Percentiles rank a stretch among this genome's conserved stretches.
Evolutionary conservation across 2,888 invertebrate genomes (phyloP).

Genomic region (Nomada hirtipes): DNA sequence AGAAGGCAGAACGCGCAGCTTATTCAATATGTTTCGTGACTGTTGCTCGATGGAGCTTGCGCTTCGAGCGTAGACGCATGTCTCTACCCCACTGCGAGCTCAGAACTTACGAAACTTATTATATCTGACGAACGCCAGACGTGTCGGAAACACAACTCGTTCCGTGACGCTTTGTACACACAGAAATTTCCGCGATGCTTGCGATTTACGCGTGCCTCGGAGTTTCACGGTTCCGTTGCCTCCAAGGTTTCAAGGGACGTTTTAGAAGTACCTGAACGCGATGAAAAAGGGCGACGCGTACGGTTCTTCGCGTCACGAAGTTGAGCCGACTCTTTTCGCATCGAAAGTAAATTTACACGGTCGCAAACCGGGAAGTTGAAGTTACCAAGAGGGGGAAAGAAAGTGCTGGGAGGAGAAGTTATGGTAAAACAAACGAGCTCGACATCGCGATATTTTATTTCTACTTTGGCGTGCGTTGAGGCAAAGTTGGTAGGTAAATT

Average conservation of each 20-base stretch:
- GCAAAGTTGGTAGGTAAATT: slow-evolving; percentile 67
- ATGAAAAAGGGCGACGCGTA: neutral
- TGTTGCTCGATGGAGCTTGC: slow-evolving; percentile 7
- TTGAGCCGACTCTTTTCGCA: slow-evolving; percentile 10
- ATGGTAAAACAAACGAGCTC: slow-evolving; percentile 56
- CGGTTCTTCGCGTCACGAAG: too few relatives aligned
- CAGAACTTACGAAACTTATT: slow-evolving; percentile 43
- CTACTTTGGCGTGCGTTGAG: slow-evolving; percentile 51
- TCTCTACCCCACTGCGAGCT: slow-evolving; percentile 7
- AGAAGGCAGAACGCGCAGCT: slow-evolving; percentile 1
- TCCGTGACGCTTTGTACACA: neutral
- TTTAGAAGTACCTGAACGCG: neutral
- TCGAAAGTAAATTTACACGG: slow-evolving; percentile 44
- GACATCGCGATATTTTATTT: slow-evolving; percentile 60
- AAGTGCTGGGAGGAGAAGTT: slow-evolving; percentile 31
- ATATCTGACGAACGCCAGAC: slow-evolving; percentile 12
- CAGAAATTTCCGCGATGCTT: neutral
- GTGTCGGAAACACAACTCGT: neutral
- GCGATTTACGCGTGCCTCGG: slow-evolving; percentile 5
- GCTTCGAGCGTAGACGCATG: slow-evolving; percentile 1
- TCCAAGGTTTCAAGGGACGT: neutral
- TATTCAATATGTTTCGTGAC: slow-evolving; percentile 53
- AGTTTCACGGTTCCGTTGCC: neutral
- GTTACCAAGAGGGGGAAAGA: slow-evolving; percentile 8
- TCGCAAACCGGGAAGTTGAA: neutral